These are phyloP conservation scores for Drosophila ficusphila DNA, from an alignment of 1,140 invertebrate species.

Conservation along the genomic window DNA sequence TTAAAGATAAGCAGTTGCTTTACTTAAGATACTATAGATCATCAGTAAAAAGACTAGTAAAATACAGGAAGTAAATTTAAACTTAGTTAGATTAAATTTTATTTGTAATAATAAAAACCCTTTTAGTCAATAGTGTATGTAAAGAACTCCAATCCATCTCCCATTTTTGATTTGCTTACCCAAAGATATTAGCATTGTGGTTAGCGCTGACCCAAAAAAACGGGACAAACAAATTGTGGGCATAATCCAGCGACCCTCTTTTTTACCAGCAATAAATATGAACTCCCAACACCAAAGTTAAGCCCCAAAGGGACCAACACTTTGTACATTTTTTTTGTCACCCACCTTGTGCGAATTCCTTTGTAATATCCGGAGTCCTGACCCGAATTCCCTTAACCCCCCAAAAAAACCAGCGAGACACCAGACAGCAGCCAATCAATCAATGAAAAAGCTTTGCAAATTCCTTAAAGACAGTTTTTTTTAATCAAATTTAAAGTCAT, in stretches of 20 bases:
- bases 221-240: slow-evolving; percentile 45
- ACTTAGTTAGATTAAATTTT: no score
- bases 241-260: slow-evolving; percentile 29
- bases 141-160: neutral
- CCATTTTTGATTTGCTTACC: slow-evolving; percentile 16
- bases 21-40: no score
- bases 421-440: slow-evolving; percentile 59
- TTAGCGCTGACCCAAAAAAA: slow-evolving; percentile 14
- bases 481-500: slow-evolving; percentile 39
- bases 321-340: slow-evolving; percentile 39
- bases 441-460: slow-evolving; percentile 52
- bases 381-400: slow-evolving; percentile 2
- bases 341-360: slow-evolving; percentile 12
- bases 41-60: no score
- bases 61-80: no score
- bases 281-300: slow-evolving; percentile 15
- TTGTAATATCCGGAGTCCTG: slow-evolving; percentile 22
- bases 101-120: neutral
- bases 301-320: slow-evolving; percentile 7
- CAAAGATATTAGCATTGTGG: neutral
- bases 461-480: slow-evolving; percentile 20
- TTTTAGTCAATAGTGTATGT: neutral
- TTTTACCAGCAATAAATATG: slow-evolving; percentile 13
- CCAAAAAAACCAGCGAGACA: neutral
- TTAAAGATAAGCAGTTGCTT: neutral